A percentile compares a stretch with the other conserved stretches of the same genome.
Conservation (phyloP, 2,113 vertebrate species). For the Lepidothrix coronata region DNA sequence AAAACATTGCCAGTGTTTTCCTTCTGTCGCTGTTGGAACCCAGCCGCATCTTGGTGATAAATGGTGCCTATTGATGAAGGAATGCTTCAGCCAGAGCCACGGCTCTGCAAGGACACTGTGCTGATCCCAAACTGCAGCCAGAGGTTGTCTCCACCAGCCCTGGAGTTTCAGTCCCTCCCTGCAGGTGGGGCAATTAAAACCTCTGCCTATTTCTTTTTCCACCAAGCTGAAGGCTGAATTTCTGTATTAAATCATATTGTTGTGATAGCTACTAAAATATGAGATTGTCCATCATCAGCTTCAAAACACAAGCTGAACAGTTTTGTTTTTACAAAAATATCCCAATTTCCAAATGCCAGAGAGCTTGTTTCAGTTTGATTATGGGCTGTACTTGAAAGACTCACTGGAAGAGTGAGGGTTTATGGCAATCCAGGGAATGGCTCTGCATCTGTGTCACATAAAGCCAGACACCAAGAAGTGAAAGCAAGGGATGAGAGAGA, state of each 20-base stretch:
- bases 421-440: background rate
- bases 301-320: background rate
- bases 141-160: background rate
- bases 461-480: background rate
- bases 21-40: constrained; percentile 49
- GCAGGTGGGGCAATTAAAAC: background rate
- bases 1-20: constrained; percentile 64
- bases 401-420: background rate
- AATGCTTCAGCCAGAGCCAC: constrained; percentile 6
- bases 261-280: background rate
- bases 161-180: background rate
- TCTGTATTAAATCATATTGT: background rate
- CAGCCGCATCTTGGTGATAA: constrained; percentile 53
- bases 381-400: background rate
- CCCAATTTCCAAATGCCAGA: background rate
- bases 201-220: background rate
- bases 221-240: background rate
- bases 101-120: background rate
- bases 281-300: background rate
- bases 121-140: background rate
- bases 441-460: background rate
- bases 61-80: constrained; percentile 38
- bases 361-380: background rate
- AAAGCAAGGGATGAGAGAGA: background rate
- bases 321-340: background rate